phyloP scores from a whole-genome alignment of 2,113 vertebrate species.

The Nyctereutes procyonoides region DNA sequence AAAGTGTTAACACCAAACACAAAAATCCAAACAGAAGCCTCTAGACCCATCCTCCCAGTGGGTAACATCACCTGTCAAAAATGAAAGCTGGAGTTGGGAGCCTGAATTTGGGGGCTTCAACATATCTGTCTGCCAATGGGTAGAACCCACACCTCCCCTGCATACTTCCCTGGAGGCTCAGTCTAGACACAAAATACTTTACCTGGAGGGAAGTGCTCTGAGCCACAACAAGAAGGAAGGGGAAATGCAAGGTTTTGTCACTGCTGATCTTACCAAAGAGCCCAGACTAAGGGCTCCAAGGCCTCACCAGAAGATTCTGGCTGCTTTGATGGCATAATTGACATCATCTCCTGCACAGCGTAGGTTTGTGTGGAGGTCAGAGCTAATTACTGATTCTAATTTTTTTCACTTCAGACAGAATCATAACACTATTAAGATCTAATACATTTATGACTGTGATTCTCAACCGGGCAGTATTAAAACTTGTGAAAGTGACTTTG shows the following conservation, averaged over 20 bases:
- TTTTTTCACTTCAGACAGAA: conserved; percentile 77
- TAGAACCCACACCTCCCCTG: rapidly evolving
- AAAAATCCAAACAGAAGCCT: background rate
- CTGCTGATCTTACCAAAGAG: too few species aligned
- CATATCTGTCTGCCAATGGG: background rate
- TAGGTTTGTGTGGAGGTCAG: conserved; percentile 67
- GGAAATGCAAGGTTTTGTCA: rapidly evolving
- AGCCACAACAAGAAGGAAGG: background rate
- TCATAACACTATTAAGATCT: conserved; percentile 80
- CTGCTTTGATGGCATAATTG: background rate
- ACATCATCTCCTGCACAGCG: background rate
- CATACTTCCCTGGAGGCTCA: rapidly evolving
- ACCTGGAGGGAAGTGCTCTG: background rate
- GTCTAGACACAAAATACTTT: background rate
- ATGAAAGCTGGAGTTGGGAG: background rate
- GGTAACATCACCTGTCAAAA: background rate
- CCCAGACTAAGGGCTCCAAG: background rate
- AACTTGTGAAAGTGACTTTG: conserved; percentile 86
- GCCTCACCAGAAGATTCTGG: background rate
- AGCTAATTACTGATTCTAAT: conserved; percentile 77
- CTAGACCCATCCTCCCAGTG: background rate
- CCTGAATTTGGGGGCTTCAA: rapidly evolving
- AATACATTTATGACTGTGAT: conserved; percentile 80
- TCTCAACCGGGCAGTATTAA: conserved; percentile 79
- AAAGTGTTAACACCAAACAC: background rate